phyloP scores from a whole-genome alignment of 2,797 vertebrate species.

The Etheostoma perlongum region DNA sequence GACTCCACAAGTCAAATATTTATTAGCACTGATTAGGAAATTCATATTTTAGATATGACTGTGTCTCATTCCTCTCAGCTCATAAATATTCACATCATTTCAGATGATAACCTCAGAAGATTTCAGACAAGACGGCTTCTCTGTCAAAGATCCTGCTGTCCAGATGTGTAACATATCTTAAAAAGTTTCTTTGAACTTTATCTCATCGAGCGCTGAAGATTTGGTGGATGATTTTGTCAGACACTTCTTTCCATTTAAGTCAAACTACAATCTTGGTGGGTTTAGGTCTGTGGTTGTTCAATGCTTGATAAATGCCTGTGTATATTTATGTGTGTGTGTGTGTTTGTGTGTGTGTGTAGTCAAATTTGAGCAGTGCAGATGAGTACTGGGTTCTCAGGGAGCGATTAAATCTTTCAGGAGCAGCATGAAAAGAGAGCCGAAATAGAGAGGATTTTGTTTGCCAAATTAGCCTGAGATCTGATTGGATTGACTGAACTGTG shows the following conservation, averaged over 20 bases:
- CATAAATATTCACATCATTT: conserved; percentile 85
- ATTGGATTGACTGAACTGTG: conserved; percentile 59
- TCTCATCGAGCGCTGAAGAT: conserved; percentile 33
- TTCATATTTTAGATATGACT: conserved; percentile 88
- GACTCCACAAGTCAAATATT: conserved; percentile 88
- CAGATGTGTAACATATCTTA: conserved; percentile 63
- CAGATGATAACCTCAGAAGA: conserved; percentile 79
- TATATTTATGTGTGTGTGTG: neutral
- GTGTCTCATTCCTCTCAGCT: conserved; percentile 80
- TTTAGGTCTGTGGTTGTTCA: conserved; percentile 22
- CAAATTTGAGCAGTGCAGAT: conserved; percentile 26
- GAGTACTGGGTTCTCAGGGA: conserved; percentile 51
- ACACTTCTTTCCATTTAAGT: conserved; percentile 44
- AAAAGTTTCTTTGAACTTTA: conserved; percentile 74
- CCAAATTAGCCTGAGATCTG: conserved; percentile 72
- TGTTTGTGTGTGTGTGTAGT: conserved; percentile 8
- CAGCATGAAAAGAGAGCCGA: conserved; percentile 44
- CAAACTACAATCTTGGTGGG: conserved; percentile 15
- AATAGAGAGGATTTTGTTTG: conserved; percentile 51
- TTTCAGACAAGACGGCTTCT: conserved; percentile 71
- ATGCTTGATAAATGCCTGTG: conserved; percentile 6
- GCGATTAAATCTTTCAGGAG: conserved; percentile 58
- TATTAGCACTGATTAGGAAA: conserved; percentile 89
- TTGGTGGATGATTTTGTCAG: conserved; percentile 29
- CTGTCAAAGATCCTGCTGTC: conserved; percentile 73